Evolutionary conservation across 64 coral and sea anemone genomes (phyloP).

Genomic region (Catalaphyllia jardinei): DNA sequence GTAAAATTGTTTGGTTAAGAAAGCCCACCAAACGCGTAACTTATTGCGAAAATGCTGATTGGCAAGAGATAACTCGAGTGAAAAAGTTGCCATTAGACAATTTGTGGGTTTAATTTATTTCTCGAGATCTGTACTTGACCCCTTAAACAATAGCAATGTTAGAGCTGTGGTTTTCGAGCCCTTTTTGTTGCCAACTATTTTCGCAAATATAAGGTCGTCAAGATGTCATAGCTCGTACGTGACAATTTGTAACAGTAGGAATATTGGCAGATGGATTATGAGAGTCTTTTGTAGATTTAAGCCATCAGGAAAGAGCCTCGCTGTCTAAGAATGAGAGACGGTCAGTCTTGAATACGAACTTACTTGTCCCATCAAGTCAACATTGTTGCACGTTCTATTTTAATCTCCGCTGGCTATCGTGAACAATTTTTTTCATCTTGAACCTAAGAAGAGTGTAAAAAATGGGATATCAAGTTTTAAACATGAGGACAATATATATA

Average conservation of each 20-base stretch:
- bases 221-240: not conserved
- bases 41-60: not conserved
- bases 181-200: not conserved
- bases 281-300: slow-evolving; percentile 31
- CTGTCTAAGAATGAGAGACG: slow-evolving; percentile 31
- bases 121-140: slow-evolving; percentile 18
- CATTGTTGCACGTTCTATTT: slow-evolving; percentile 12
- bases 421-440: not conserved
- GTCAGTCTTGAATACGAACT: slow-evolving; percentile 6
- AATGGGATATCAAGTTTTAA: slow-evolving; percentile 13
- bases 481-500: slow-evolving; percentile 17
- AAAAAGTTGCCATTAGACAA: slow-evolving; percentile 15
- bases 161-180: not conserved
- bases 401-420: not conserved
- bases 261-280: slow-evolving; percentile 24
- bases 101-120: slow-evolving; percentile 22
- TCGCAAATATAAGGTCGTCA: not conserved
- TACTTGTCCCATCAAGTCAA: slow-evolving; percentile 15
- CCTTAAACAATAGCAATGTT: not conserved
- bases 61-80: not conserved
- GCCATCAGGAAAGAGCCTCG: not conserved
- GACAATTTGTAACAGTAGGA: slow-evolving; percentile 39
- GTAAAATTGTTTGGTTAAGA: not conserved
- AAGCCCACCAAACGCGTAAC: not conserved
- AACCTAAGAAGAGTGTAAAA: not conserved